phyloP scores from a whole-genome alignment of 2,888 invertebrate species.

The Tinea pellionella region DNA sequence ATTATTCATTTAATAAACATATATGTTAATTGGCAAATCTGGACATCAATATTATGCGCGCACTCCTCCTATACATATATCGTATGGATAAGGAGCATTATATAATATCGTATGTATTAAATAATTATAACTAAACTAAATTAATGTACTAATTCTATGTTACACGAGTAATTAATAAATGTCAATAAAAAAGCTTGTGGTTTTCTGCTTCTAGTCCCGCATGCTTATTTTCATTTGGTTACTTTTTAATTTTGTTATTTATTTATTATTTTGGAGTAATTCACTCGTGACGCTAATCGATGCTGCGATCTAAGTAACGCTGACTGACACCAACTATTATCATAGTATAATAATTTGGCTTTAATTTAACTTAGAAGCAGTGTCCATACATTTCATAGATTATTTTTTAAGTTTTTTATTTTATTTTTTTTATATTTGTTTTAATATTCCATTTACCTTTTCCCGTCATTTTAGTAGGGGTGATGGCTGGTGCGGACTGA shows the following conservation, averaged over 20 bases:
- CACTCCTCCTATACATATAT: too few relatives aligned
- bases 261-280: conserved; percentile 28
- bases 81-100: neutral
- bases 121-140: neutral
- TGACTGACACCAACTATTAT: neutral
- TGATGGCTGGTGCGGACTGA: conserved; percentile 50
- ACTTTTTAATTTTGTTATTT: conserved; percentile 25
- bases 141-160: conserved; percentile 23
- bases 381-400: neutral
- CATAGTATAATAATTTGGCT: too few relatives aligned
- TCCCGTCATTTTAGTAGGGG: conserved; percentile 48
- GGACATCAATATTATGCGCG: neutral
- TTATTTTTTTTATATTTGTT: conserved; percentile 30
- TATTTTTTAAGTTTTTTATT: conserved; percentile 16
- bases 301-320: neutral
- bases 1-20: neutral
- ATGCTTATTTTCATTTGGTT: conserved; percentile 45
- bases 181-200: conserved; percentile 60
- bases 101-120: neutral
- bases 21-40: neutral
- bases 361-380: too few relatives aligned
- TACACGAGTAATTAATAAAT: conserved; percentile 59
- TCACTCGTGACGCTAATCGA: neutral
- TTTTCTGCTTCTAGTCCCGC: conserved; percentile 64
- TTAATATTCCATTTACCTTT: conserved; percentile 26